Base-by-base conservation (phyloP, 2,113 vertebrate genomes). In the Hemichromis elongatus region DNA sequence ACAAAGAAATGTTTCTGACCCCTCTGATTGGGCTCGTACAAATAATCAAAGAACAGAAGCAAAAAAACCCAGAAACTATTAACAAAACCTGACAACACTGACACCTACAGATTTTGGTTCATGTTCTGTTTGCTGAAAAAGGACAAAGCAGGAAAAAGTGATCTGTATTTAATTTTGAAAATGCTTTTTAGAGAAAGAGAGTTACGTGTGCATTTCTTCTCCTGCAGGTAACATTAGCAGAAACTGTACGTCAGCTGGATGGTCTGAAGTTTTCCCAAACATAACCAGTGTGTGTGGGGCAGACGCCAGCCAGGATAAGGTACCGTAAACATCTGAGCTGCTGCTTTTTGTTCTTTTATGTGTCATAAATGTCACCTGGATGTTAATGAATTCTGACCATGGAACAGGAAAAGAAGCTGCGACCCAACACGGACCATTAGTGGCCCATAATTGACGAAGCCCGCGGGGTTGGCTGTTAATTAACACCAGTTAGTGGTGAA, bases 141-240 rank as follows among this genome's bases (percentile, higher is more conserved):
- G 1, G 0, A 47, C 18, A 0, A 30, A 50, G 26, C 16, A 30
- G 42, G 24, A 2, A 42, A 66, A 18, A 26, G 8, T 8, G 3
- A 8, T 50, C 42, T 50, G 68, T 50, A 50, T 50, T 73, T 7
- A 50, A 50, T 28, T 28, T 7, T 73, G 2, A 50, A 24, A 0
- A 18, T 73, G 10, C 68, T 75, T 30, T 28, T 7, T 73, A 75
- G 0, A 75, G 3, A 50, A 16, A 12, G 42, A 19, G 26, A 42
- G 47, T 2, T 37, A 12, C 50, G 19, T 42, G n/a, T 26, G 7
- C n/a, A 13, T 66, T 59, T 55, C 16, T 88, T 79, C 33, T 92
- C 90, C 59, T 88, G 13, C 93, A 99, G 98, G 98, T 85, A 97
- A 97, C 92, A 97, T 99, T 66, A 99, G 97, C 95, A 97, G 97